These are phyloP conservation scores for Tortricodes alternella DNA, from an alignment of 2,888 invertebrate species.

Conservation along the genomic window DNA sequence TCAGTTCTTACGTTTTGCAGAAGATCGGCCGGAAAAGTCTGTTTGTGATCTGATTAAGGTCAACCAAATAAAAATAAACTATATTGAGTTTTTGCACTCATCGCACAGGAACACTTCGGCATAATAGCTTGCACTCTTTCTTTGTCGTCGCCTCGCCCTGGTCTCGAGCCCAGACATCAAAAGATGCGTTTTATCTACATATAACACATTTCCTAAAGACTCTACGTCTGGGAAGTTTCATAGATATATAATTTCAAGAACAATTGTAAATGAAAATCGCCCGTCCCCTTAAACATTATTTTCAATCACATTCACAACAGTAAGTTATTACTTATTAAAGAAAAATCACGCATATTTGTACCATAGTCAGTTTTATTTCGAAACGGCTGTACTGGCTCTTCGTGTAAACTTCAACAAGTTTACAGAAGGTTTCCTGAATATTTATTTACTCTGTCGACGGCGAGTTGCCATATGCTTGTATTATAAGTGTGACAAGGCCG, in stretches of 20 bases:
- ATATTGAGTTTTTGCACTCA: neutral
- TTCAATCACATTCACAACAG: neutral
- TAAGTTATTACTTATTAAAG: too few relatives aligned
- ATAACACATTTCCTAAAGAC: too few relatives aligned
- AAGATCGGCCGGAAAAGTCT: too few relatives aligned
- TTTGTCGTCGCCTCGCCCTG: slow-evolving; percentile 43
- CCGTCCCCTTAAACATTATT: neutral
- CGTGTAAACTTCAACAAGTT: too few relatives aligned
- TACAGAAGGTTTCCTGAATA: neutral
- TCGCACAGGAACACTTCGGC: neutral
- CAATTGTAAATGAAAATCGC: slow-evolving; percentile 45
- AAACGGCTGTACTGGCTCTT: too few relatives aligned
- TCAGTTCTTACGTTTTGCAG: too few relatives aligned
- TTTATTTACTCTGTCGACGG: neutral
- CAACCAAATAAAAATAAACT: neutral
- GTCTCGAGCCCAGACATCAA: slow-evolving; percentile 37
- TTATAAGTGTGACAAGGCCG: slow-evolving; percentile 9
- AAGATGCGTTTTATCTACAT: slow-evolving; percentile 52
- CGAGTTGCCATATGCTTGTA: neutral
- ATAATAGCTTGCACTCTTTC: slow-evolving; percentile 51
- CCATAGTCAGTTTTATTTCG: too few relatives aligned
- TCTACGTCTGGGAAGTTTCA: slow-evolving; percentile 58
- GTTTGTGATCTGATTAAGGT: neutral
- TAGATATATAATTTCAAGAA: slow-evolving; percentile 51
- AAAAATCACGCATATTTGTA: too few relatives aligned